A percentile compares a stretch with the other conserved stretches of the same genome.
These are phyloP conservation scores for Amazona ochrocephala DNA, from an alignment of 2,797 vertebrate genomes.

Conservation along the genomic window DNA sequence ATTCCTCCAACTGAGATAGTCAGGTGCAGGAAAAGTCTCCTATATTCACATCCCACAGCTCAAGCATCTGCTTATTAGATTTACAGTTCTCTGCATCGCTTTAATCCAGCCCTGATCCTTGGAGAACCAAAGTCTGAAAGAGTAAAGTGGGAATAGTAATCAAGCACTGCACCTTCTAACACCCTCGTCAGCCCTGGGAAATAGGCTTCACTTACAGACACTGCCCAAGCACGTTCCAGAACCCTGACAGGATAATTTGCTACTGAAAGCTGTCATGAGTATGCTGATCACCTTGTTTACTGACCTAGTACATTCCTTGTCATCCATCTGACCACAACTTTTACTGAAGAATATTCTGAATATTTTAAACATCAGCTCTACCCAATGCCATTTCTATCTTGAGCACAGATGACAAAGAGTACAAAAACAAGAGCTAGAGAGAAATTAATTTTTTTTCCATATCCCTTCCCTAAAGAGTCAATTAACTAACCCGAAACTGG, in stretches of 20 bases:
- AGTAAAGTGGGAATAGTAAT: background rate
- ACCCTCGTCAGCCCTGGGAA: fast-evolving
- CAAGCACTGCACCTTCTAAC: background rate
- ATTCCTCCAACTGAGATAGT: background rate
- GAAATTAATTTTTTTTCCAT: background rate
- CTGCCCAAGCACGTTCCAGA: background rate
- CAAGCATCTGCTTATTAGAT: background rate
- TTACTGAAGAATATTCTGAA: background rate
- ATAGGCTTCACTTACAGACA: background rate
- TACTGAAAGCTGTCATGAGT: background rate
- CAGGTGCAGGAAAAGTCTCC: background rate
- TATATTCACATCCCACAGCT: background rate
- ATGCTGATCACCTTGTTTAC: background rate
- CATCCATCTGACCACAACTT: background rate
- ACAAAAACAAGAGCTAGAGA: background rate
- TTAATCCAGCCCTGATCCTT: background rate
- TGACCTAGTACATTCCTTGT: background rate
- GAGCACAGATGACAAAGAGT: background rate
- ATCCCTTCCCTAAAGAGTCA: background rate
- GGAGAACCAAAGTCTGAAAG: background rate
- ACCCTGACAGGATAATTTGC: background rate
- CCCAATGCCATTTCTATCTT: background rate
- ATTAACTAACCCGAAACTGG: slow-evolving; percentile 81
- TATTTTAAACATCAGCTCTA: background rate
- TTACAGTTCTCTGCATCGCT: background rate